Base-by-base conservation (phyloP, 2,888 invertebrate genomes). In the Seira musarum region DNA sequence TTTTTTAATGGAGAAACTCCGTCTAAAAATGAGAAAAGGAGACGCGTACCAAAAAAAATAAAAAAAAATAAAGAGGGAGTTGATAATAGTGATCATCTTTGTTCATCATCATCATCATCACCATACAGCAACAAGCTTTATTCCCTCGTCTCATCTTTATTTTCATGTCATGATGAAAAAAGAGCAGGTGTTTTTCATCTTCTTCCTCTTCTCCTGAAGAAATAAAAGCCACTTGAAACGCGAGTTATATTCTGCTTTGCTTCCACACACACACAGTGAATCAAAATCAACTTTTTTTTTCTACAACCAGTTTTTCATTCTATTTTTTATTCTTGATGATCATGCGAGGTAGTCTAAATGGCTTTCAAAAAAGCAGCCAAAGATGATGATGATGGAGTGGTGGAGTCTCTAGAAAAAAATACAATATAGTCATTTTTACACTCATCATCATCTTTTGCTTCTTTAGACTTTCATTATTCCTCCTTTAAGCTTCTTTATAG, bases 71-170 rank as follows among this genome's bases (percentile, higher is more conserved):
- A 57, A 57, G 57, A 57, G 17, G 57, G n/a, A 65, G 65, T 70
- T 73, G 79, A 79, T 79, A 73, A 79, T 73, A 73, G 73, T 79
- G 72, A 79, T 79, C 79, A 79, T 78, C 79, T 71, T 57, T 79
- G 64, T 78, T 72, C 64, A 64, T 70, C 76, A 68, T 76, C 70
- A 70, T 77, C 70, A 64, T 75, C 65, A 30, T n/a, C n/a, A n/a
- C n/a, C n/a, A n/a, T n/a, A n/a, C n/a, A n/a, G n/a, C n/a, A n/a
- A n/a, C n/a, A n/a, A n/a, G n/a, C n/a, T 40, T 40, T 13, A 5
- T 40, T 40, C 57, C n/a, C 57, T 57, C 57, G 5, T 13, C 13
- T 69, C 63, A 76, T 76, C 69, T 61, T 60, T 19, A 21, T 67
- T 8, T 21, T 76, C 71, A 78, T 79, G 76, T 76, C 67, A 78